Evolutionary conservation across 2,888 invertebrate genomes (phyloP), one percentile per base, ranked within the genome.

Genomic region (Protophormia terraenovae): DNA sequence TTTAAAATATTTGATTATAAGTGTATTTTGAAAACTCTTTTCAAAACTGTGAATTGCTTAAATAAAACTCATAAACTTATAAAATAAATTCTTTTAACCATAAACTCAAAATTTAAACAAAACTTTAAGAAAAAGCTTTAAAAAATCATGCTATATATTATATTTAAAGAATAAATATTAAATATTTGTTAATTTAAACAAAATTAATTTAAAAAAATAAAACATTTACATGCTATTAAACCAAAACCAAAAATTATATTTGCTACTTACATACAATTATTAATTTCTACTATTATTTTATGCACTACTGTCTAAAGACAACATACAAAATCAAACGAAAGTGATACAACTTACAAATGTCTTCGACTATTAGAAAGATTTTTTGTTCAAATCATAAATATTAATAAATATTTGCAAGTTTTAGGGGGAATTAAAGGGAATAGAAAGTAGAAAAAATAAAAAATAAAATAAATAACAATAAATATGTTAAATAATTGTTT

Each of bases 11-110:
- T 67, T 78, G 8, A 35, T 22, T 24, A 50, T 29, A 53, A 62
- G 66, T 67, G 62, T 62, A 38, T 22, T 75, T 41, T 64, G 6
- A n/a, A 41, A 75, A 60, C 6, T 71, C 50, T 47, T 75, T 50
- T 85, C 78, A 82, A 90, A 90, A 91, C 91, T 91, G 91, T 91
- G 91, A 90, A 89, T 91, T 91, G 91, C 90, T 88, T 88, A 62
- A 87, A 88, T 83, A 27, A 83, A 79, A 82, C 2, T 71, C 45
- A 76, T 69, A 80, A 76, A 60, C n/a, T 24, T 62, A 79, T 38
- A 12, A 72, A 87, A 80, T 6, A 38, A 35, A 66, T 60, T n/a
- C n/a, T n/a, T n/a, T 75, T 64, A 80, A 38, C 5, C 71, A 60
- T 16, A 38, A 62, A 22, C 53, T 24, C 29, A 14, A 47, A 66